These are phyloP conservation scores for Dryobotodes eremita DNA, from an alignment of 2,888 invertebrate genomes.

Conservation along the genomic window DNA sequence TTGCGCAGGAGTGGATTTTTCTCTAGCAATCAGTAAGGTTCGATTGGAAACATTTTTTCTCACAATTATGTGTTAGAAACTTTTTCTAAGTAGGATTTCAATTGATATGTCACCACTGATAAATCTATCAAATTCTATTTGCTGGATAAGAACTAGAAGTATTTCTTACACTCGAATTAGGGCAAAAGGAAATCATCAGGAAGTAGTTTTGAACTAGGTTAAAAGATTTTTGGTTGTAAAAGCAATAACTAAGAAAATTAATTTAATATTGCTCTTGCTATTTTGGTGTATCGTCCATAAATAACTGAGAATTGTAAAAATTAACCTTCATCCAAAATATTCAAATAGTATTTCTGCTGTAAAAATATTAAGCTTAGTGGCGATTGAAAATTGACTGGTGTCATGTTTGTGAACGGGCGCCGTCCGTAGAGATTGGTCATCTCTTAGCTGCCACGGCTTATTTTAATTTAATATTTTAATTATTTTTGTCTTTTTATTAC, in stretches of 20 bases:
- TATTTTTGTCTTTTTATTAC: too few relatives aligned
- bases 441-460: too few relatives aligned
- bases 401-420: too few relatives aligned
- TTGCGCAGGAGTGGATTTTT: constrained; percentile 51
- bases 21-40: constrained; percentile 26
- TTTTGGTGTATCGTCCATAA: too few relatives aligned
- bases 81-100: constrained; percentile 14
- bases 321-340: background rate
- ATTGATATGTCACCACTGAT: constrained; percentile 44
- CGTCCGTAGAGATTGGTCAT: too few relatives aligned
- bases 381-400: too few relatives aligned
- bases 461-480: too few relatives aligned
- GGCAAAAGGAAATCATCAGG: background rate
- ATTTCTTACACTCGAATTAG: background rate
- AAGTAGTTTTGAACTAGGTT: background rate
- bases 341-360: background rate
- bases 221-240: background rate
- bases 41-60: constrained; percentile 39
- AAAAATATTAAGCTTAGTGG: background rate
- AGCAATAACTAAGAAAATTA: too few relatives aligned
- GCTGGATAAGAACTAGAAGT: background rate
- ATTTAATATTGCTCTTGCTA: too few relatives aligned
- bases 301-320: background rate
- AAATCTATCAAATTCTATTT: background rate
- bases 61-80: constrained; percentile 38